These are phyloP conservation scores for Scomberomorus guttatus DNA, from an alignment of 2,797 vertebrate species.

Conservation along the genomic window DNA sequence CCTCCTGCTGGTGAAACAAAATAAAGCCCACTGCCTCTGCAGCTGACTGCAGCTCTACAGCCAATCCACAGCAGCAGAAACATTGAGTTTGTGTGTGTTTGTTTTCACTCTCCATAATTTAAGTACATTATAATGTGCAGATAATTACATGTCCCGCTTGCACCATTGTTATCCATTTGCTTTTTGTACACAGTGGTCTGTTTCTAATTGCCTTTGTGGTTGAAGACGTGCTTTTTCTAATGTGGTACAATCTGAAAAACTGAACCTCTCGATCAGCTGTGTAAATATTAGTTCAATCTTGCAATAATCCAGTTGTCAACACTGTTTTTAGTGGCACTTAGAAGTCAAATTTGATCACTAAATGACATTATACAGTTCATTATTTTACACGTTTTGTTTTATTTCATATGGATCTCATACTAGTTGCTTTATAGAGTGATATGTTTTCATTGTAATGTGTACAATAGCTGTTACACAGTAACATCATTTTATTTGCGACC, in stretches of 20 bases:
- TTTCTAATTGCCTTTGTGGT: slow-evolving; percentile 33
- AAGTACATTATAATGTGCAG: slow-evolving; percentile 45
- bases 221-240: slow-evolving; percentile 31
- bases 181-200: slow-evolving; percentile 39
- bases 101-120: slow-evolving; percentile 54
- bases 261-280: slow-evolving; percentile 19
- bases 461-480: slow-evolving; percentile 41
- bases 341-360: slow-evolving; percentile 51
- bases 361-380: slow-evolving; percentile 36
- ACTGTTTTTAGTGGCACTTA: slow-evolving; percentile 51
- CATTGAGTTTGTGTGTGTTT: slow-evolving; percentile 39
- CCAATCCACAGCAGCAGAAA: slow-evolving; percentile 54
- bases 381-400: slow-evolving; percentile 41
- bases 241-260: slow-evolving; percentile 31
- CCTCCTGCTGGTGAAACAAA: slow-evolving; percentile 81
- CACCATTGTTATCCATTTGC: slow-evolving; percentile 52
- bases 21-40: slow-evolving; percentile 55
- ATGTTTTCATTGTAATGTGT: slow-evolving; percentile 51
- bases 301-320: slow-evolving; percentile 41
- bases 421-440: slow-evolving; percentile 25
- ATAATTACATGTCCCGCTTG: slow-evolving; percentile 48
- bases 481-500: slow-evolving; percentile 44
- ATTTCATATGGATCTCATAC: slow-evolving; percentile 33
- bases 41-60: slow-evolving; percentile 24
- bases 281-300: slow-evolving; percentile 3